A percentile compares a stretch with the other conserved stretches of the same genome.
phyloP scores from a whole-genome alignment of 1,140 invertebrate species.

The Bombyx mandarina region DNA sequence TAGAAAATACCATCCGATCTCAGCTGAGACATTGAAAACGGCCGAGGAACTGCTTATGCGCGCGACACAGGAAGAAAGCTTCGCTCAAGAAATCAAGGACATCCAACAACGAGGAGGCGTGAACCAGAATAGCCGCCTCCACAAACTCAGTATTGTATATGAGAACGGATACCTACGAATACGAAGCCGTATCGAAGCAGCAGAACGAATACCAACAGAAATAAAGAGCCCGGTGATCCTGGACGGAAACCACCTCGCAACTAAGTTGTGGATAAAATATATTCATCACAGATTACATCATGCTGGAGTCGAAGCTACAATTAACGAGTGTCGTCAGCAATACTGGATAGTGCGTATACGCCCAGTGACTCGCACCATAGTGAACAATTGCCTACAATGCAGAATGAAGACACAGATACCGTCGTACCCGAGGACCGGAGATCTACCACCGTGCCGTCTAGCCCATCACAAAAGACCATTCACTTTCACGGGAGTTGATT shows the following conservation, averaged over 20 bases:
- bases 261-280: neutral
- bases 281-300: conserved; percentile 8
- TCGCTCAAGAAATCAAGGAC: too few species aligned
- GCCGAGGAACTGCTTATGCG: too few species aligned
- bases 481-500: conserved; percentile 27
- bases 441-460: conserved; percentile 7
- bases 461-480: conserved; percentile 16
- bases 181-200: too few species aligned
- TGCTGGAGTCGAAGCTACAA: conserved; percentile 9
- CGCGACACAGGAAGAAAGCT: too few species aligned
- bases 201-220: neutral
- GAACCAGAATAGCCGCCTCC: too few species aligned
- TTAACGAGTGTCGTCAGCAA: conserved; percentile 9
- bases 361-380: conserved; percentile 7
- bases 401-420: neutral
- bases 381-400: conserved; percentile 4
- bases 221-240: conserved; percentile 1
- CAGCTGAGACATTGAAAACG: too few species aligned
- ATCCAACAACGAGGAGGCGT: too few species aligned
- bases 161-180: too few species aligned
- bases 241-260: neutral
- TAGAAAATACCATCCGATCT: too few species aligned
- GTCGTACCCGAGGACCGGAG: neutral
- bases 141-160: too few species aligned
- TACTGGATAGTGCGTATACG: conserved; percentile 16